Conservation (phyloP, 2,888 invertebrate species). For the Syritta pipiens region DNA sequence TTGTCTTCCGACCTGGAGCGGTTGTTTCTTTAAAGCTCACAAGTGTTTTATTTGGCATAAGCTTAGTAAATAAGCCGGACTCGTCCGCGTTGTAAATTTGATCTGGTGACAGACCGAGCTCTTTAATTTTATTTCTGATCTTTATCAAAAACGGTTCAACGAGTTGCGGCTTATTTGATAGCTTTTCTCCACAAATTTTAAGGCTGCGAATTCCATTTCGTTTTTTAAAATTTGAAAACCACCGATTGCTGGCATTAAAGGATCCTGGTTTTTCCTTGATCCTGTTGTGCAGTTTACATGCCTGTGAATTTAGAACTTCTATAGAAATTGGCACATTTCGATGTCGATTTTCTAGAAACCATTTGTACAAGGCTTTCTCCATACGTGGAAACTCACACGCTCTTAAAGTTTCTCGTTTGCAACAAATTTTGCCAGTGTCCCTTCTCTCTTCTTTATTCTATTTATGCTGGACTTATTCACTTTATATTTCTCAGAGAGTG, state of each 20-base stretch:
- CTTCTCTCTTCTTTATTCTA: constrained; percentile 13
- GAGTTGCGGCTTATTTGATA: constrained; percentile 16
- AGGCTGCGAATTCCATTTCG: background rate
- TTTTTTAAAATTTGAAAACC: background rate
- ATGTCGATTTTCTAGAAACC: background rate
- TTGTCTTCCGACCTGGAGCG: no score
- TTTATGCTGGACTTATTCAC: background rate
- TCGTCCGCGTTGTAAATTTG: no score
- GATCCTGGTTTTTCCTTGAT: constrained; percentile 10
- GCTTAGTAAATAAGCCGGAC: no score
- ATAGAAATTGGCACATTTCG: constrained; percentile 25
- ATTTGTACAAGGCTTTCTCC: constrained; percentile 18
- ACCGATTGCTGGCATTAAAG: constrained; percentile 6
- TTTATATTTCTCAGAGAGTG: constrained; percentile 1
- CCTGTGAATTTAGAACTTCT: constrained; percentile 17
- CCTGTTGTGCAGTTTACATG: background rate
- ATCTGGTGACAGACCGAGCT: no score
- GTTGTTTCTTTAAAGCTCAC: no score
- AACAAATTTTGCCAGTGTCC: background rate
- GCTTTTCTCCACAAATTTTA: constrained; percentile 19
- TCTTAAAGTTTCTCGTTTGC: background rate
- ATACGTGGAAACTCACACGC: background rate
- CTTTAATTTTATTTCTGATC: constrained; percentile 8
- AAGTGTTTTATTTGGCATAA: no score
- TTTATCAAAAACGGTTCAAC: constrained; percentile 16